Evolutionary conservation across 2,113 vertebrate genomes (phyloP).

Genomic region (Cacatua alba): DNA sequence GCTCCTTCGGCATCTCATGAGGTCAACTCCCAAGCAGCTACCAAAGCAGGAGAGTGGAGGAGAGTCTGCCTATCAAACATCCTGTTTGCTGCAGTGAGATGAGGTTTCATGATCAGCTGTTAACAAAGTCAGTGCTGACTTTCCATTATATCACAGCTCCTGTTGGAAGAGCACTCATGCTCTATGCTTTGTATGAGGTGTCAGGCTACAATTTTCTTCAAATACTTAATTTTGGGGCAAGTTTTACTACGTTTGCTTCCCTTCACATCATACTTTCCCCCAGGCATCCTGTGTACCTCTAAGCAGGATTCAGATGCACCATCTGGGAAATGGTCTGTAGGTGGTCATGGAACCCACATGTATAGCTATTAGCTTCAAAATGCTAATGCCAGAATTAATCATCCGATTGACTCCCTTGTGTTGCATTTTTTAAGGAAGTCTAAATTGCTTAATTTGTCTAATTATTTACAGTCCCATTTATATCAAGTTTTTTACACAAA

Average conservation of each 20-base stretch:
- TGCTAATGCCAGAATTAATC: slow-evolving; percentile 27
- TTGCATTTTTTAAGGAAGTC: slow-evolving; percentile 12
- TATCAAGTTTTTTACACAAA: not conserved
- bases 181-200: not conserved
- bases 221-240: not conserved
- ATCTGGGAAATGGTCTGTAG: slow-evolving; percentile 19
- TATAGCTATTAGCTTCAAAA: not conserved
- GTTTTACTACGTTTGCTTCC: not conserved
- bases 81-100: not conserved
- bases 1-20: not conserved
- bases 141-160: not conserved
- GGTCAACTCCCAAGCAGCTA: not conserved
- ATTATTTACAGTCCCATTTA: slow-evolving; percentile 33
- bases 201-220: not conserved
- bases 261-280: not conserved
- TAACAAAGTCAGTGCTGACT: accelerated
- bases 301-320: not conserved
- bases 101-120: not conserved
- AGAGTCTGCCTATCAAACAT: not conserved
- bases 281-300: not conserved
- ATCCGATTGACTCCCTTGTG: not conserved
- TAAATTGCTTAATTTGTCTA: slow-evolving; percentile 22
- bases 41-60: not conserved
- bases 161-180: not conserved
- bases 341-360: not conserved